These are phyloP conservation scores for Brevimyrus niger DNA, from an alignment of 2,113 vertebrate genomes.

Conservation along the genomic window DNA sequence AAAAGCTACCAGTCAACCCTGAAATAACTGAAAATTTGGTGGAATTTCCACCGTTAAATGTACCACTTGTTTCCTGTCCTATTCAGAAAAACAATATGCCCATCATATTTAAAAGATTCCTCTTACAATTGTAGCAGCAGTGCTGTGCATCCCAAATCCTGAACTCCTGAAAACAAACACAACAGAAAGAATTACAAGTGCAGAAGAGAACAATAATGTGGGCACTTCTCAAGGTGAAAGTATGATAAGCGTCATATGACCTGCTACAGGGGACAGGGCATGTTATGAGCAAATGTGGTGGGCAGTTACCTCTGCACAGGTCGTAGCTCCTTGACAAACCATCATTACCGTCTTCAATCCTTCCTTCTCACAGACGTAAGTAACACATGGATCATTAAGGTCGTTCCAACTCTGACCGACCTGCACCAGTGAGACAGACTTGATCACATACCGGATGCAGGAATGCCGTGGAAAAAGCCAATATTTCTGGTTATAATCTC, in stretches of 20 bases:
- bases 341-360: slow-evolving; percentile 33
- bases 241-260: neutral
- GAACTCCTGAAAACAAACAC: slow-evolving; percentile 34
- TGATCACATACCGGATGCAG: neutral
- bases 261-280: neutral
- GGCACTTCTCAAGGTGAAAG: neutral
- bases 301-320: slow-evolving; percentile 41
- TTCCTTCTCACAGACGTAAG: slow-evolving; percentile 38
- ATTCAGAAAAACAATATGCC: neutral
- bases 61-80: neutral
- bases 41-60: neutral
- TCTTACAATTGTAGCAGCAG: slow-evolving; percentile 53
- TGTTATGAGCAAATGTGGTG: neutral
- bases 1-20: neutral
- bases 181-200: neutral
- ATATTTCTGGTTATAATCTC: neutral
- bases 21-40: neutral
- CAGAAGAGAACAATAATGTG: neutral
- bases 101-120: neutral
- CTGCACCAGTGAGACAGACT: slow-evolving; percentile 27
- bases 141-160: slow-evolving; percentile 45
- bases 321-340: slow-evolving; percentile 35
- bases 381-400: slow-evolving; percentile 33
- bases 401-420: slow-evolving; percentile 52
- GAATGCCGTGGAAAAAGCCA: neutral